Conservation (phyloP, 1,140 invertebrate species). For the Camponotus floridanus region DNA sequence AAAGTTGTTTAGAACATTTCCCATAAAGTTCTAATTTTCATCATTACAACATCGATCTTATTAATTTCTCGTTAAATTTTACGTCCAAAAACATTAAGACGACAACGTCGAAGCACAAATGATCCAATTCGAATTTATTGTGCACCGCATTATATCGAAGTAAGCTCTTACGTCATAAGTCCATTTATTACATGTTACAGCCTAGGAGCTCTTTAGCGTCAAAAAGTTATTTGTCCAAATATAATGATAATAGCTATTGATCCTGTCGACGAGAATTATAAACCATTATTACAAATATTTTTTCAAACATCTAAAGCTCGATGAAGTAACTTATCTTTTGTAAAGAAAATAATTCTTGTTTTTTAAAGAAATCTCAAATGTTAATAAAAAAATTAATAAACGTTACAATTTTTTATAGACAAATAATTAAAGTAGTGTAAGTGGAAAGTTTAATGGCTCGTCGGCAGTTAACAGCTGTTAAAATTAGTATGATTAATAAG, state of each 20-base stretch:
- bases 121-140: constrained; percentile 24
- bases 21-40: not conserved
- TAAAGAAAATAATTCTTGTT: not conserved
- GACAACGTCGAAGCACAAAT: constrained; percentile 5
- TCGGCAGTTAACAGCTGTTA: constrained; percentile 35
- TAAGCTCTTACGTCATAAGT: constrained; percentile 35
- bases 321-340: not conserved
- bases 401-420: no score
- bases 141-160: constrained; percentile 1
- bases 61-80: not conserved
- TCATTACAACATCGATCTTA: not conserved
- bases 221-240: constrained; percentile 33
- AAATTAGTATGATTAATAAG: constrained; percentile 19
- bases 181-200: constrained; percentile 24
- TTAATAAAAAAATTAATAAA: not conserved
- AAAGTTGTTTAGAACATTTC: constrained; percentile 4
- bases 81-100: not conserved
- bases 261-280: constrained; percentile 9
- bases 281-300: not conserved
- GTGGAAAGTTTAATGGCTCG: not conserved
- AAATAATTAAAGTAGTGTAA: not conserved
- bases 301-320: not conserved
- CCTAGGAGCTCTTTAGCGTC: constrained; percentile 16
- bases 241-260: constrained; percentile 1
- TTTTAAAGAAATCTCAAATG: not conserved